Conservation (phyloP, 2,797 vertebrate species). For the Huso huso region DNA sequence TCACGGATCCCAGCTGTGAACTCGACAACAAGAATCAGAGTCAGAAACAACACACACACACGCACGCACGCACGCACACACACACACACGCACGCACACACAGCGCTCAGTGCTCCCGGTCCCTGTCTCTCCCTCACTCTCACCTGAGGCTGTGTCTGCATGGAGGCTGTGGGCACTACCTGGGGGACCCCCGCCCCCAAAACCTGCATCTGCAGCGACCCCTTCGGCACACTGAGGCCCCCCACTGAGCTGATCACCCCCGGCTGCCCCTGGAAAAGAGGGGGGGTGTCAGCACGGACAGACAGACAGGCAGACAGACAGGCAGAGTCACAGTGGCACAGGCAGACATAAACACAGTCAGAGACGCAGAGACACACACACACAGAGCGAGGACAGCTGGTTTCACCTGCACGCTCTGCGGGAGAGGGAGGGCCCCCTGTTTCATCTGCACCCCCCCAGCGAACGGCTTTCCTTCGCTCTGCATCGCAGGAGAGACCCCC, state of each 20-base stretch:
- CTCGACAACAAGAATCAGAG: slow-evolving; percentile 17
- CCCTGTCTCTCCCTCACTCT: too few species aligned
- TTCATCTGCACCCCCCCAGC: too few species aligned
- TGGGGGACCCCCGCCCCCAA: slow-evolving; percentile 51
- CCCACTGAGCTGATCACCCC: slow-evolving; percentile 65
- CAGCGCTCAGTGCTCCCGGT: too few species aligned
- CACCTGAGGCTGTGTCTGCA: slow-evolving; percentile 46
- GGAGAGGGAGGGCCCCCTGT: too few species aligned
- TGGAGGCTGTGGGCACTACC: slow-evolving; percentile 47
- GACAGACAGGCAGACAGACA: background rate
- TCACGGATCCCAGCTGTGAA: slow-evolving; percentile 60
- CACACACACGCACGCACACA: too few species aligned
- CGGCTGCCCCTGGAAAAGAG: slow-evolving; percentile 57
- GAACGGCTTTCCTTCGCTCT: too few species aligned
- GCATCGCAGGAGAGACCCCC: too few species aligned
- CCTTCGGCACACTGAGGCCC: slow-evolving; percentile 55
- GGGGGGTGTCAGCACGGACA: background rate
- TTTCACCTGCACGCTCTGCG: too few species aligned
- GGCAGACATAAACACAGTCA: too few species aligned
- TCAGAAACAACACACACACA: slow-evolving; percentile 1
- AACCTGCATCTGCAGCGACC: slow-evolving; percentile 60
- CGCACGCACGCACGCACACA: too few species aligned
- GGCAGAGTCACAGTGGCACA: background rate
- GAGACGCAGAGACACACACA: too few species aligned
- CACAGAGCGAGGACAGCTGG: too few species aligned